These are phyloP conservation scores for Collichthys lucidus DNA, from an alignment of 2,113 vertebrate genomes.

Conservation along the genomic window DNA sequence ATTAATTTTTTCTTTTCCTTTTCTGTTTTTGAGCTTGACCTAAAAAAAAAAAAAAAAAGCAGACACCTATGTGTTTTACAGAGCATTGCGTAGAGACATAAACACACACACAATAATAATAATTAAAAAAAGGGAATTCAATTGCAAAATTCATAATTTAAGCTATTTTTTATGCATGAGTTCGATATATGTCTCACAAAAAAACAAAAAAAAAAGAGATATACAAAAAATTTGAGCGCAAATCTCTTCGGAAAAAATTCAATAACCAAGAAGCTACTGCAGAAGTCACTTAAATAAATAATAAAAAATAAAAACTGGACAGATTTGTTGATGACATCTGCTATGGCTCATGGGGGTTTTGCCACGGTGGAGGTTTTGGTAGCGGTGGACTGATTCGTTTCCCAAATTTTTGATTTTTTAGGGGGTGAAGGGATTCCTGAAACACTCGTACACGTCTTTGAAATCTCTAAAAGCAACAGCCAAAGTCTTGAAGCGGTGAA, in stretches of 20 bases:
- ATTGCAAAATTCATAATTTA: constrained; percentile 56
- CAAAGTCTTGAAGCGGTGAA: neutral
- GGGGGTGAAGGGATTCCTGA: constrained; percentile 2
- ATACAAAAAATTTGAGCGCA: constrained; percentile 31
- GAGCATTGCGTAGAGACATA: constrained; percentile 29
- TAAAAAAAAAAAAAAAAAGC: constrained; percentile 43
- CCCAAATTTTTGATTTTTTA: neutral
- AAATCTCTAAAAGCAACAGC: constrained; percentile 26
- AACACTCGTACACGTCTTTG: neutral
- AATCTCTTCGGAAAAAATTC: constrained; percentile 33
- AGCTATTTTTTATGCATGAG: constrained; percentile 55
- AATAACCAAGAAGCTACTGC: constrained; percentile 47
- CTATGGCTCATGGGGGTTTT: constrained; percentile 65
- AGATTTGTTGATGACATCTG: constrained; percentile 41
- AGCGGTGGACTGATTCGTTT: constrained; percentile 4
- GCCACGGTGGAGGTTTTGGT: constrained; percentile 38
- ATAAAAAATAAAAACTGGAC: constrained; percentile 45
- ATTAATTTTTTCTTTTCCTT: constrained; percentile 1
- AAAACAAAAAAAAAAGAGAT: neutral
- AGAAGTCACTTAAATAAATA: constrained; percentile 74
- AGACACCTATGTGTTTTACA: constrained; percentile 36
- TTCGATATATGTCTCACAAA: constrained; percentile 33
- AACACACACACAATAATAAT: constrained; percentile 29
- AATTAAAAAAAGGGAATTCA: constrained; percentile 27
- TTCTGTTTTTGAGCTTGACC: constrained; percentile 33